Percentiles rank a stretch among this genome's conserved stretches.
Conservation (phyloP, 2,113 vertebrate species). For the Platichthys flesus region DNA sequence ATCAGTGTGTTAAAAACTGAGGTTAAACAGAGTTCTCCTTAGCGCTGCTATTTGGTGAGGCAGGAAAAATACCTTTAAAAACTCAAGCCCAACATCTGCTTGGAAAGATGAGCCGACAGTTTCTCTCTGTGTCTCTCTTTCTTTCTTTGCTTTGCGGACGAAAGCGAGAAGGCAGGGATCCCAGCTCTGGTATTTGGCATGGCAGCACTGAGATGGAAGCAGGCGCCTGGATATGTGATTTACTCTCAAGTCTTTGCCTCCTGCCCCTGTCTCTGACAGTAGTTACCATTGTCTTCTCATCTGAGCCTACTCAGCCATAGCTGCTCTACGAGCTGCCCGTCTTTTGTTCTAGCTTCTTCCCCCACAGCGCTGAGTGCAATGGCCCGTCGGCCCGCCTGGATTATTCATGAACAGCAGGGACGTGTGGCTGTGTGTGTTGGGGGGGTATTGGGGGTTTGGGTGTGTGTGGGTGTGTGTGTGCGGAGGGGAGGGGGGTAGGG, state of each 20-base stretch:
- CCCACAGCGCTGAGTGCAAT: constrained; percentile 76
- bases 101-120: constrained; percentile 63
- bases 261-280: constrained; percentile 73
- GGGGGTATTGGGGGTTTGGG: constrained; percentile 62
- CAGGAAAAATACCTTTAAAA: constrained; percentile 15
- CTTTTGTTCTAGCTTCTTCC: constrained; percentile 82
- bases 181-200: constrained; percentile 73
- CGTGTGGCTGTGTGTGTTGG: constrained; percentile 79
- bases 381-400: constrained; percentile 77
- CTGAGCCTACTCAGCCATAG: constrained; percentile 73
- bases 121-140: constrained; percentile 51
- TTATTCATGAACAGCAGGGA: constrained; percentile 84
- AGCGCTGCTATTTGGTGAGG: constrained; percentile 46
- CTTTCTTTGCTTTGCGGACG: constrained; percentile 50
- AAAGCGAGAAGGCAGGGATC: constrained; percentile 58
- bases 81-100: constrained; percentile 71
- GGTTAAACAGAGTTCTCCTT: constrained; percentile 63
- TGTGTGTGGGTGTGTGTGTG: constrained; percentile 24
- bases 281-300: constrained; percentile 78
- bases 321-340: constrained; percentile 73
- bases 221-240: constrained; percentile 72
- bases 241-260: constrained; percentile 72
- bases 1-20: constrained; percentile 45
- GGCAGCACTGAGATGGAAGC: constrained; percentile 57
- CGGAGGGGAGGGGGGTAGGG: constrained; percentile 21